Evolutionary conservation across 2,113 vertebrate species (phyloP).

Genomic region (Donacobius atricapilla): DNA sequence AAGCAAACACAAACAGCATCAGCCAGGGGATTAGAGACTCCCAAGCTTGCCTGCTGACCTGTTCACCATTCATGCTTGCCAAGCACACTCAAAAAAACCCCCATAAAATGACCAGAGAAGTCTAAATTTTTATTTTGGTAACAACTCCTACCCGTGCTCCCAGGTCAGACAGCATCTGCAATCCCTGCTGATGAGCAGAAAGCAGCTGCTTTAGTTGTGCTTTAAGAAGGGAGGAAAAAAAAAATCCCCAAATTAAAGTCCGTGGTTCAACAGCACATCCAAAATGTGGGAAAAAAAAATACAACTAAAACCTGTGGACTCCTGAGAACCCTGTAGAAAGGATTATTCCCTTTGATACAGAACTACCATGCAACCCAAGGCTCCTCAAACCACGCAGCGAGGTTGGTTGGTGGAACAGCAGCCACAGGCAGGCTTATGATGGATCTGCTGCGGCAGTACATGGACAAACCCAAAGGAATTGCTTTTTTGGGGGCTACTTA

Average conservation of each 20-base stretch:
- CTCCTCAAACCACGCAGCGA: not conserved
- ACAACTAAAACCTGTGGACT: not conserved
- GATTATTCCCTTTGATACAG: not conserved
- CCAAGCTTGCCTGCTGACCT: not conserved
- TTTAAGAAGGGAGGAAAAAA: not conserved
- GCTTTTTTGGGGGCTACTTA: not conserved
- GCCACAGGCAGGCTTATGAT: not conserved
- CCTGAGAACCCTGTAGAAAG: fast-evolving
- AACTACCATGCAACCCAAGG: not conserved
- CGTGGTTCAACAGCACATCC: not conserved
- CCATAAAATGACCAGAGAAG: not conserved
- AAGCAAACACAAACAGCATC: not conserved
- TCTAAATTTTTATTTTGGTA: not conserved
- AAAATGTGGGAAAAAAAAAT: not conserved
- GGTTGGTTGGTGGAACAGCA: not conserved
- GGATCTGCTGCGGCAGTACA: not conserved
- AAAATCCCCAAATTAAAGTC: not conserved
- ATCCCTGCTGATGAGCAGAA: not conserved
- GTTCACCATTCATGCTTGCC: not conserved
- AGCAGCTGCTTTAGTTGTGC: not conserved
- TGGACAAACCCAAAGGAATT: not conserved
- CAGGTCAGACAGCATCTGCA: not conserved
- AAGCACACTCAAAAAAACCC: not conserved
- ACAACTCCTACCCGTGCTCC: not conserved
- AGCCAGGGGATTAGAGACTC: not conserved